Evolutionary conservation across 2,797 vertebrate species (phyloP).

Genomic region (Falco rusticolus): DNA sequence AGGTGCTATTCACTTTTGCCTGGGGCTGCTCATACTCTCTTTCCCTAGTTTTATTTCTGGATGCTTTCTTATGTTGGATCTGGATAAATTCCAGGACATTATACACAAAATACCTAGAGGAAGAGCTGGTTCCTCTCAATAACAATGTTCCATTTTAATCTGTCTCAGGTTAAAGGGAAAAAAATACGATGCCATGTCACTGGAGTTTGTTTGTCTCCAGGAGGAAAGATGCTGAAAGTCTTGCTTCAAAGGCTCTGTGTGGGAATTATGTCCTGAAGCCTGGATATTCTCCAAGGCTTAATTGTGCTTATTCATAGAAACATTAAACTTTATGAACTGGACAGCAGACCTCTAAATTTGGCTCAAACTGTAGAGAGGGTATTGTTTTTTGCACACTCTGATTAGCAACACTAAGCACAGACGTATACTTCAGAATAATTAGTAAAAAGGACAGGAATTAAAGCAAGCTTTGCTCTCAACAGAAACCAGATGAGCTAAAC

Average conservation of each 20-base stretch:
- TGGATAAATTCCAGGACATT: slow-evolving; percentile 36
- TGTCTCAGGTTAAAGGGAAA: background rate
- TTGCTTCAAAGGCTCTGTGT: background rate
- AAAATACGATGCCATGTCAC: background rate
- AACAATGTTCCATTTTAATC: slow-evolving; percentile 37
- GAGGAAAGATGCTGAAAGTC: background rate
- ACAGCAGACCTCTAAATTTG: slow-evolving; percentile 48
- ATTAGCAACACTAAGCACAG: background rate
- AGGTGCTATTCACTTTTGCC: background rate
- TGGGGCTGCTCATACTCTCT: background rate
- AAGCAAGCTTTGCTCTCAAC: background rate
- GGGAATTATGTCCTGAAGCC: background rate
- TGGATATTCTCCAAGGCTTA: slow-evolving; percentile 39
- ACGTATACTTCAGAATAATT: background rate
- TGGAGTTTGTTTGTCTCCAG: background rate
- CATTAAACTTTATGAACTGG: slow-evolving; percentile 40
- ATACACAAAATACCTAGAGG: slow-evolving; percentile 1
- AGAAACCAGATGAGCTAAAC: background rate
- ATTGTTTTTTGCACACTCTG: background rate
- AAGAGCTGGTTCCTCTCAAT: slow-evolving; percentile 41
- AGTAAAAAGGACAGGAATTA: background rate
- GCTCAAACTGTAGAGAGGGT: background rate
- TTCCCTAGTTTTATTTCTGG: slow-evolving; percentile 33
- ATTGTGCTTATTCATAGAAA: slow-evolving; percentile 44
- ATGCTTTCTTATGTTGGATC: background rate